Base-by-base conservation (phyloP, 2,113 vertebrate genomes). In the Oxyruncus cristatus region DNA sequence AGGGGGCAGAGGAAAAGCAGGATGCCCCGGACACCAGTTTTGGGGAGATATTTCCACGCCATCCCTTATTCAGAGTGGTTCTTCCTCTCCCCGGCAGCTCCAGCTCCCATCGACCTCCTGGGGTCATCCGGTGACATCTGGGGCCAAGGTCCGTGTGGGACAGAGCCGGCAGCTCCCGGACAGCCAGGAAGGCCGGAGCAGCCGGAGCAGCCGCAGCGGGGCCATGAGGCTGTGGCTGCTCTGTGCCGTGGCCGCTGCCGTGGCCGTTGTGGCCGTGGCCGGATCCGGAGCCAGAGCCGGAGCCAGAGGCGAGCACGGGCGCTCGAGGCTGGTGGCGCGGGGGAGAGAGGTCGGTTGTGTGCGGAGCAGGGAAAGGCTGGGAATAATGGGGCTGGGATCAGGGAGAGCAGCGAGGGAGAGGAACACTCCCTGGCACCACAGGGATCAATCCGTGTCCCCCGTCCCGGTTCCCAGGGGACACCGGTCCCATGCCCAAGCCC, bases 351-450 rank as follows among this genome's bases (percentile, higher is more conserved):
- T 81, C 0, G 6, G 86, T 5, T 0, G 12, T 5, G 68, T 2
- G 1, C 0, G 11, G 59, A 15, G 67, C n/a, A 35, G 21, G 35
- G 30, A 0, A 8, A 33, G 42, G 3, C 27, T 0, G 52, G 86
- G 59, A 74, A 66, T 50, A 12, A 37, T 42, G 6, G 32, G 32
- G 16, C 72, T 1, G 44, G 55, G 68, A 58, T 35, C 4, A 33
- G 28, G 10, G 61, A 32, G 27, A 32, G 56, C 73, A 2, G n/a
- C 11, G 22, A 9, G n/a, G n/a, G 56, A 37, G 6, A 28, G 30
- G 35, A 13, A 19, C 39, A 9, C 21, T 63, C 61, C 61, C 37
- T 1, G 39, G 32, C 56, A 16, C 21, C 0, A 17, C 33, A 4
- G 39, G 46, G 6, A 46, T 7, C 28, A 4, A 18, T 33, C 65